Evolutionary conservation across 2,797 vertebrate genomes (phyloP), one percentile per base, ranked within the genome.

Genomic region (Okamejei kenojei): DNA sequence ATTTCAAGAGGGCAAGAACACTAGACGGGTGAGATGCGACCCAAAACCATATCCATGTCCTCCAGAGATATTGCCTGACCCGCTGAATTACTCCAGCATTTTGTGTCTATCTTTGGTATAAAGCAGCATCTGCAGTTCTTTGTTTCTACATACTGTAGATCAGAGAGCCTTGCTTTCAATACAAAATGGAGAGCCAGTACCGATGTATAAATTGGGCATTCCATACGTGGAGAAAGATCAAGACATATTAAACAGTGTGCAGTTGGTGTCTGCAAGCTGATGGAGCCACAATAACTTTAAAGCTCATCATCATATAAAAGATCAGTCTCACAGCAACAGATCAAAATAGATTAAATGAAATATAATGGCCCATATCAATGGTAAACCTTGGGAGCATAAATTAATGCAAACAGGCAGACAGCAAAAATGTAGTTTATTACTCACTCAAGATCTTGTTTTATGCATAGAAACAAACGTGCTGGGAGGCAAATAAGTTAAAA

Each of bases 241-340:
- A 5, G 54, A 21, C 26, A 32, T 32, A 76, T 74, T 76, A 92
- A 74, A 23, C 10, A 45, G 23, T 13, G 9, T 73, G 65, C 17
- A 54, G 90, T 91, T 11, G 45, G 71, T 92, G 23, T 76, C 38
- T 92, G 71, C 88, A 45, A 73, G 35, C 88, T 91, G 65, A 91
- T 35, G 17, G 38, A 74, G 29, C 71, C 38, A n/a, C 35, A 76
- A 74, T 92, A 26, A n/a, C 58, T 92, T 76, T 92, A 92, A 74
- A 54, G 45, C 90, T 92, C 90, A 74, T 92, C 90, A 92, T 45
- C 90, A 76, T 76, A 74, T 92, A 19, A 92, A 92, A 29, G 68
- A 91, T 74, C 68, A 54, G 38, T 54, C 38, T 54, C 54, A 15
- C 38, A 11, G 26, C 90, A 54, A 23, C 90, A 76, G 54, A 76